Percentiles rank a stretch among this genome's conserved stretches.
Conservation (phyloP, 2,888 invertebrate species). For the Apamea sordens region DNA sequence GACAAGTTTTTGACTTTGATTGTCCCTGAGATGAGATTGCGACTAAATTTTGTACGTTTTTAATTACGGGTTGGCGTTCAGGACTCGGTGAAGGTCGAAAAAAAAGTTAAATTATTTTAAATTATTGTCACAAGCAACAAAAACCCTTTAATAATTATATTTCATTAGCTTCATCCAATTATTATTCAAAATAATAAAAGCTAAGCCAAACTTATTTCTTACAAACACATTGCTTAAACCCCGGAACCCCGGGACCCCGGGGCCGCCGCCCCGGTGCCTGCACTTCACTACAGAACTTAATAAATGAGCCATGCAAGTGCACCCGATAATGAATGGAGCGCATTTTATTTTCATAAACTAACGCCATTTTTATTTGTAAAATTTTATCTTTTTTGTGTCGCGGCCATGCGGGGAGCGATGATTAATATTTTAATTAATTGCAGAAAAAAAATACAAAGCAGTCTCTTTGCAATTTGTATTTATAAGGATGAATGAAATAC, state of each 20-base stretch:
- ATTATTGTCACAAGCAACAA: neutral
- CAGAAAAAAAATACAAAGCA: neutral
- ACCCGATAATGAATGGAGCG: conserved; percentile 71
- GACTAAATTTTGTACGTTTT: neutral
- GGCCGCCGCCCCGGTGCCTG: neutral
- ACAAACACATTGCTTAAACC: neutral
- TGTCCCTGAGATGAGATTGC: neutral
- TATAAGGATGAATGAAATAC: neutral
- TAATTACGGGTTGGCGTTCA: neutral
- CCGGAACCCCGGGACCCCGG: conserved; percentile 25
- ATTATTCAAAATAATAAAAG: neutral
- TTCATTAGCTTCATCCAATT: neutral
- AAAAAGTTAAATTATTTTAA: no score
- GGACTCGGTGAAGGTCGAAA: no score
- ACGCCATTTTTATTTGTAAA: conserved; percentile 72
- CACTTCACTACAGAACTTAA: conserved; percentile 63
- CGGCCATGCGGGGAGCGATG: conserved; percentile 42
- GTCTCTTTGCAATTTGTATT: neutral
- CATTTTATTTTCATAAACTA: conserved; percentile 76
- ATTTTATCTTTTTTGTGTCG: conserved; percentile 63
- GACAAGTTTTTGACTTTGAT: no score
- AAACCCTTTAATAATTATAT: neutral
- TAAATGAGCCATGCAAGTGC: conserved; percentile 67
- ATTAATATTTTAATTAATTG: neutral
- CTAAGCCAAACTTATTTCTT: neutral